Evolutionary conservation across 1,140 invertebrate genomes (phyloP), one percentile per base, ranked within the genome.

Genomic region (Leptopilina clavipes): DNA sequence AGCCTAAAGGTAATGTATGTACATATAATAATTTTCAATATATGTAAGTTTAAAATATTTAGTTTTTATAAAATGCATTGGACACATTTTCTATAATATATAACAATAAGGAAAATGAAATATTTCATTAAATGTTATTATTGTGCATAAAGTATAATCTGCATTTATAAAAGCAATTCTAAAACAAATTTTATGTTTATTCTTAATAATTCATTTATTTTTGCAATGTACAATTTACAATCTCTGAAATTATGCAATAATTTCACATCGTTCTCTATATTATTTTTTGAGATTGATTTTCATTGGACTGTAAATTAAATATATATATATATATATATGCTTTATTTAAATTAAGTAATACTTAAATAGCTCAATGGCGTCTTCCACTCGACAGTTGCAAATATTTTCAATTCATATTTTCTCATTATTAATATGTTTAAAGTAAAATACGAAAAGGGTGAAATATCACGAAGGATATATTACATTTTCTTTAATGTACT

Each of bases 321-420:
- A n/a, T n/a, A n/a, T n/a, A n/a, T n/a, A n/a, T n/a, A n/a, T n/a
- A n/a, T n/a, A n/a, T n/a, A n/a, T n/a, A n/a, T n/a, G n/a, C n/a
- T 31, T 31, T 31, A 2, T 31, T 31, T 31, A 31, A 31, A 31
- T 31, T 31, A 31, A 31, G 25, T 31, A 31, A 31, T 31, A 5
- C 25, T 31, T 22, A 76, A 72, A 22, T 3, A 9, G 74, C 73
- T 78, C 79, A 77, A 80, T 71, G 75, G 77, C 74, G 80, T 81
- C 80, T 81, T 81, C 80, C 80, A 81, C 8, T 54, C 52, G 52
- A 54, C 18, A 54, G 52, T 54, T 54, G 52, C 52, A 54, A 54
- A 10, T 54, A 54, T 17, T 17, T 52, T 8, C 17, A n/a, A n/a
- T n/a, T n/a, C n/a, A n/a, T n/a, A n/a, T n/a, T n/a, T n/a, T n/a